Conservation (phyloP, 2,888 invertebrate species). For the Acanthosoma haemorrhoidale region DNA sequence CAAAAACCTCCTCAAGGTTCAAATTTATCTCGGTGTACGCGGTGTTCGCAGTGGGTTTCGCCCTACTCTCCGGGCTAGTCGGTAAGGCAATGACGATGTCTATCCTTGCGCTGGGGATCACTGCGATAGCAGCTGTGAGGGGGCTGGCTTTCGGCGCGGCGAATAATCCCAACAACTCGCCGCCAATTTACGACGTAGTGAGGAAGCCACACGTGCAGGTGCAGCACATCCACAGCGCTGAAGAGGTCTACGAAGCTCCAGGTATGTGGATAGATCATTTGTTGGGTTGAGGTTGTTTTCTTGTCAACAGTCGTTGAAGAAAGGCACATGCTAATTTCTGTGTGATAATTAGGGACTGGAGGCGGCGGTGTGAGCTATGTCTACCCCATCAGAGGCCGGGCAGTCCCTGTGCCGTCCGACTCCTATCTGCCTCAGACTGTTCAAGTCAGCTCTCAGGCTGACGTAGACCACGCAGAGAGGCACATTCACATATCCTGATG, state of each 20-base stretch:
- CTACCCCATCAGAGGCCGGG: neutral
- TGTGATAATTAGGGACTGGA: neutral
- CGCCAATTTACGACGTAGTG: conserved; percentile 35
- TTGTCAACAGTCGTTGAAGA: neutral
- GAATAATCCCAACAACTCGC: conserved; percentile 21
- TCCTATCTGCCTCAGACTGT: neutral
- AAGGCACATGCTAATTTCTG: neutral
- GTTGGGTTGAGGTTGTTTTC: neutral
- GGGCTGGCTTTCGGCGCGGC: neutral
- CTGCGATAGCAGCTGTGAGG: neutral
- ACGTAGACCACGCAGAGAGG: neutral
- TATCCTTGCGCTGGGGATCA: conserved; percentile 36
- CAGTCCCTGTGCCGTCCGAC: neutral
- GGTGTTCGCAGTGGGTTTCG: conserved; percentile 38
- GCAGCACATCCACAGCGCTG: conserved; percentile 34
- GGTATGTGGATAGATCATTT: neutral
- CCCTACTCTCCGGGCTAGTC: conserved; percentile 37
- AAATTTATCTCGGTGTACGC: conserved; percentile 36
- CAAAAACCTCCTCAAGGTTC: neutral
- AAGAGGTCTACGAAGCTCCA: conserved; percentile 34
- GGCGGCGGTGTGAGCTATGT: neutral
- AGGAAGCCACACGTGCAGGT: conserved; percentile 35
- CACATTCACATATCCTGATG: neutral
- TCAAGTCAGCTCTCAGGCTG: neutral
- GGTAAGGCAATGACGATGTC: conserved; percentile 39